phyloP scores from a whole-genome alignment of 2,888 invertebrate species.

The Orthosia cruda region DNA sequence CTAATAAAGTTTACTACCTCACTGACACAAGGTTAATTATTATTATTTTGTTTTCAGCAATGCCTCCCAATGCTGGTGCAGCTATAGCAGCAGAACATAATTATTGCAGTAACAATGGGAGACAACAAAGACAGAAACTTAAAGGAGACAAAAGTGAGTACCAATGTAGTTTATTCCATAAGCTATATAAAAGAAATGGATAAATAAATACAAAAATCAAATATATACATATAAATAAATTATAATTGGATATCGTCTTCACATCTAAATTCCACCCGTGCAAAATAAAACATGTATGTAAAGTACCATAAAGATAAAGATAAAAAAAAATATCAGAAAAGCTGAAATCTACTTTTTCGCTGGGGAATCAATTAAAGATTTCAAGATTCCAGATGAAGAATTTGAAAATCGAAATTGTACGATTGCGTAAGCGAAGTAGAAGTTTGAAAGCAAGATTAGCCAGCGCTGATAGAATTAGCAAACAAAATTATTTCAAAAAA shows the following conservation, averaged over 20 bases:
- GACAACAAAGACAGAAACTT: conserved; percentile 8
- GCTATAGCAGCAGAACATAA: conserved; percentile 12
- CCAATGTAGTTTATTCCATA: neutral
- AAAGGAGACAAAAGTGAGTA: conserved; percentile 1
- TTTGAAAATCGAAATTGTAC: conserved; percentile 4
- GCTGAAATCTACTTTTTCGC: neutral
- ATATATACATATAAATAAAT: no score
- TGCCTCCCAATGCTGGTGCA: neutral
- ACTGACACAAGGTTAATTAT: no score
- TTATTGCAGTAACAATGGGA: conserved; percentile 5
- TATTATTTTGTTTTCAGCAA: neutral
- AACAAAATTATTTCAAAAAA: no score
- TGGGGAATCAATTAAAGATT: conserved; percentile 8
- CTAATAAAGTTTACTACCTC: no score
- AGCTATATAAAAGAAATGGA: no score
- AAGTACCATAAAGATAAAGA: neutral
- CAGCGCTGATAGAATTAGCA: no score
- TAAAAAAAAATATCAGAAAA: neutral
- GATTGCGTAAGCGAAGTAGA: neutral
- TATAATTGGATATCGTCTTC: no score
- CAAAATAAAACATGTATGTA: neutral
- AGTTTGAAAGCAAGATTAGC: conserved; percentile 6
- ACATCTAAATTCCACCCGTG: neutral
- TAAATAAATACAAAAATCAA: no score
- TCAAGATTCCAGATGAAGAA: conserved; percentile 16